These are phyloP conservation scores for Cotesia chilonis DNA, from an alignment of 1,140 invertebrate genomes.

Conservation along the genomic window DNA sequence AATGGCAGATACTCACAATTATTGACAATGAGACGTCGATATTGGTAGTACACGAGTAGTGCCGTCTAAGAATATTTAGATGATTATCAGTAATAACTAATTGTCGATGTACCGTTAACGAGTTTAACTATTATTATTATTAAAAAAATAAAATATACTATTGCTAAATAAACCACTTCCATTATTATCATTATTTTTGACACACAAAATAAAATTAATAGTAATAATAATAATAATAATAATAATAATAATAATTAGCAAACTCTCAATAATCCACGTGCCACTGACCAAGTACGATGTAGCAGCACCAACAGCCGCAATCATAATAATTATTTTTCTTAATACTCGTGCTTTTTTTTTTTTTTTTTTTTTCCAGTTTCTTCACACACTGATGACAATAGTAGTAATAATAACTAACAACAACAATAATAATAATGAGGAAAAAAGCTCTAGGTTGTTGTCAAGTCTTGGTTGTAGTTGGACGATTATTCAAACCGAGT, in stretches of 20 bases:
- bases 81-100: constrained; percentile 13
- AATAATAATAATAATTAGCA: constrained; percentile 26
- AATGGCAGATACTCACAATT: constrained; percentile 17
- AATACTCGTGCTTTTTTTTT: not conserved
- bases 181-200: constrained; percentile 7
- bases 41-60: not conserved
- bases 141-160: constrained; percentile 2
- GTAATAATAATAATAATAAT: constrained; percentile 32
- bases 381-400: not conserved
- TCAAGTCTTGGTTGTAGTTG: not conserved
- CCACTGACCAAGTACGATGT: constrained; percentile 37
- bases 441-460: constrained; percentile 3
- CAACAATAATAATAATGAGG: not conserved
- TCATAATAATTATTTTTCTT: constrained; percentile 19
- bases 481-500: constrained; percentile 13
- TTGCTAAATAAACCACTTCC: not conserved
- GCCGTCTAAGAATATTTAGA: constrained; percentile 10
- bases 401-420: too few species aligned
- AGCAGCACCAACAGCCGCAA: constrained; percentile 30
- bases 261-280: constrained; percentile 37
- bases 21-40: constrained; percentile 1
- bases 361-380: constrained; percentile 9
- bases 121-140: not conserved
- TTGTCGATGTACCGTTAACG: constrained; percentile 10
- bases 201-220: constrained; percentile 36